A percentile compares a stretch with the other conserved stretches of the same genome.
phyloP scores from a whole-genome alignment of 2,888 invertebrate species.

The Mayetiola destructor region DNA sequence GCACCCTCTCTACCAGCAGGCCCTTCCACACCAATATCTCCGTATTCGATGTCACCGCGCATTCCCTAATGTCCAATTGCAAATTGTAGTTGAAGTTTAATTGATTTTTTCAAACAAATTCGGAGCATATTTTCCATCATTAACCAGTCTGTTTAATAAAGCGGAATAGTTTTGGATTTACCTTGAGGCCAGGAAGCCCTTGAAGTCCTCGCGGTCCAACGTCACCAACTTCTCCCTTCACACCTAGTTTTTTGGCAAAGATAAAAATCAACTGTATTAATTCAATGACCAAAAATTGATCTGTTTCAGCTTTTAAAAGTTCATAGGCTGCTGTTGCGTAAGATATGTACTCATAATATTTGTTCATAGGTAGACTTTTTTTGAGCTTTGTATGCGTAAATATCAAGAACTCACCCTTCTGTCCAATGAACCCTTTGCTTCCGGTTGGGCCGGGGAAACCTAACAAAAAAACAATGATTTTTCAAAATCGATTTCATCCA shows the following conservation, averaged over 20 bases:
- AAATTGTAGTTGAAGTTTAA: not conserved
- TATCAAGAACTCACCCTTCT: slow-evolving; percentile 34
- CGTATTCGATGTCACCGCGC: slow-evolving; percentile 33
- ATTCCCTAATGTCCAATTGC: slow-evolving; percentile 25
- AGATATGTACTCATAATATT: too few relatives aligned
- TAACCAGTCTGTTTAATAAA: too few relatives aligned
- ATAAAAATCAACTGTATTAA: not conserved
- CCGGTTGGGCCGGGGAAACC: slow-evolving; percentile 38
- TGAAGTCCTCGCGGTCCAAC: slow-evolving; percentile 36
- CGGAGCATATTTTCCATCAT: too few relatives aligned
- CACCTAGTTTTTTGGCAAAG: slow-evolving; percentile 30
- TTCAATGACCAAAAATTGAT: not conserved
- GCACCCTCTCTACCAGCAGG: slow-evolving; percentile 34
- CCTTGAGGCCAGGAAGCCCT: slow-evolving; percentile 45
- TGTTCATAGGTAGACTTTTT: too few relatives aligned
- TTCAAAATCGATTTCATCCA: too few relatives aligned
- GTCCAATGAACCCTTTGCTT: slow-evolving; percentile 38
- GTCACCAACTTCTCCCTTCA: slow-evolving; percentile 37
- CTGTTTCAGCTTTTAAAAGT: too few relatives aligned
- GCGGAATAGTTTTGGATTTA: not conserved
- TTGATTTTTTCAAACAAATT: not conserved
- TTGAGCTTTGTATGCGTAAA: too few relatives aligned
- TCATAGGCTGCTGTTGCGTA: too few relatives aligned
- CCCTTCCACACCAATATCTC: slow-evolving; percentile 28
- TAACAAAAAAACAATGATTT: too few relatives aligned